A percentile compares a stretch with the other conserved stretches of the same genome.
Conservation (phyloP, 1,140 invertebrate genomes). For the Ostrea edulis region DNA sequence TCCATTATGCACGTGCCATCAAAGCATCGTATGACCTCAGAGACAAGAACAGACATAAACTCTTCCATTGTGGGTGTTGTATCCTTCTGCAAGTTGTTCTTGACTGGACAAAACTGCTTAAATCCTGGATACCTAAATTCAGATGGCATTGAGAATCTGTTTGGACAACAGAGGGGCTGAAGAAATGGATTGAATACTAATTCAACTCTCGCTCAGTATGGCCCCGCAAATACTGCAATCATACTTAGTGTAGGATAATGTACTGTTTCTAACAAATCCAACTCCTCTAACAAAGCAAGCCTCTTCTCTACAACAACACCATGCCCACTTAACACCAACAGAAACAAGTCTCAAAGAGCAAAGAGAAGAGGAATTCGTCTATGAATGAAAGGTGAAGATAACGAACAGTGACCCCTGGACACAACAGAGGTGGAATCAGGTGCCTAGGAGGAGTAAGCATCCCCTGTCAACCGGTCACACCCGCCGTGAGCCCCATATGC, state of each 20-base stretch:
- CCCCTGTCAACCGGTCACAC: too few relatives aligned
- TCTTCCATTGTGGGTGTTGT: conserved; percentile 10
- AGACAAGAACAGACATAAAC: conserved; percentile 41
- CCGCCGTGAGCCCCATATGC: too few relatives aligned
- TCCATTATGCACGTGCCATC: neutral
- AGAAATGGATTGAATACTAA: conserved; percentile 48
- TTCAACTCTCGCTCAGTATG: conserved; percentile 41
- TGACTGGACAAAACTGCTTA: conserved; percentile 2
- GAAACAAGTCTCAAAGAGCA: too few relatives aligned
- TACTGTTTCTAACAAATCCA: conserved; percentile 37
- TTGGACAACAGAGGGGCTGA: conserved; percentile 44
- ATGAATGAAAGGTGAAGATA: too few relatives aligned
- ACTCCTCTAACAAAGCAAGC: too few relatives aligned
- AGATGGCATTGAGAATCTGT: conserved; percentile 40
- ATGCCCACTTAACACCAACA: too few relatives aligned
- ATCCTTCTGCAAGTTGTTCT: conserved; percentile 8
- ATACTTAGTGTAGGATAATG: conserved; percentile 39
- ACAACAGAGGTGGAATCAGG: too few relatives aligned
- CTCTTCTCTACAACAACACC: too few relatives aligned
- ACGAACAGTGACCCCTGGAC: too few relatives aligned
- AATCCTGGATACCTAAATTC: conserved; percentile 42
- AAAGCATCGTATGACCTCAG: conserved; percentile 11
- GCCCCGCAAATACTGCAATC: conserved; percentile 37
- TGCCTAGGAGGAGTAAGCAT: too few relatives aligned
- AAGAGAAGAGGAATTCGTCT: too few relatives aligned